phyloP scores from a whole-genome alignment of 2,113 vertebrate genomes.

The Cacatua alba region DNA sequence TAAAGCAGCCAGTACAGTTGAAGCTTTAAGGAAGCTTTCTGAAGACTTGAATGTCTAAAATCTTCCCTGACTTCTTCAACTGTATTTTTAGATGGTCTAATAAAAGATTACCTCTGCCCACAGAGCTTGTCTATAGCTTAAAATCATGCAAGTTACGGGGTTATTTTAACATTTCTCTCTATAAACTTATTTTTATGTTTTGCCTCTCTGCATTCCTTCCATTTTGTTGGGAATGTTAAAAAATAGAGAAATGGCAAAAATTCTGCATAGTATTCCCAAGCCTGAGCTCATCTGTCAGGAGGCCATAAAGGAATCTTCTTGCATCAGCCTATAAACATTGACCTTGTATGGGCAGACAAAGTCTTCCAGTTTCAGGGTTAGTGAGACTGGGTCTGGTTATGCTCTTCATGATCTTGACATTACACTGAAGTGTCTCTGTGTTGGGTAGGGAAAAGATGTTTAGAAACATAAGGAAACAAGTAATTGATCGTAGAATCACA shows the following conservation, averaged over 20 bases:
- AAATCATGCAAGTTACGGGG: constrained; percentile 30
- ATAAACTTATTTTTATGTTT: constrained; percentile 8
- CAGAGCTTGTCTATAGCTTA: constrained; percentile 38
- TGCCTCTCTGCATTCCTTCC: constrained; percentile 19
- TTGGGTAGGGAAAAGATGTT: background rate
- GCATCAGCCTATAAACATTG: background rate
- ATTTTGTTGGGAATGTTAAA: background rate
- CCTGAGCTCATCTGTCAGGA: background rate
- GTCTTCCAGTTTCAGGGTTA: background rate
- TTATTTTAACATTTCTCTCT: background rate
- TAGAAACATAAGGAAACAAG: background rate
- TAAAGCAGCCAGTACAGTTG: background rate
- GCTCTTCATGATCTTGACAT: accelerated
- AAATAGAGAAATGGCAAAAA: constrained; percentile 16
- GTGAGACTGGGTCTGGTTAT: background rate
- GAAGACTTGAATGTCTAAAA: background rate
- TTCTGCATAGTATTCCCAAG: background rate
- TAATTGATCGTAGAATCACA: background rate
- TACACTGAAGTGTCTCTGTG: background rate
- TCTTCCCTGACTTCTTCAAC: constrained; percentile 2
- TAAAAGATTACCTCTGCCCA: constrained; percentile 54
- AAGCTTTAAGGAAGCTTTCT: background rate
- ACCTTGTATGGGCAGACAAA: background rate
- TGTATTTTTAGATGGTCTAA: constrained; percentile 49
- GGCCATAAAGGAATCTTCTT: background rate